Conservation (phyloP, 2,797 vertebrate species). For the Remorina albescens region DNA sequence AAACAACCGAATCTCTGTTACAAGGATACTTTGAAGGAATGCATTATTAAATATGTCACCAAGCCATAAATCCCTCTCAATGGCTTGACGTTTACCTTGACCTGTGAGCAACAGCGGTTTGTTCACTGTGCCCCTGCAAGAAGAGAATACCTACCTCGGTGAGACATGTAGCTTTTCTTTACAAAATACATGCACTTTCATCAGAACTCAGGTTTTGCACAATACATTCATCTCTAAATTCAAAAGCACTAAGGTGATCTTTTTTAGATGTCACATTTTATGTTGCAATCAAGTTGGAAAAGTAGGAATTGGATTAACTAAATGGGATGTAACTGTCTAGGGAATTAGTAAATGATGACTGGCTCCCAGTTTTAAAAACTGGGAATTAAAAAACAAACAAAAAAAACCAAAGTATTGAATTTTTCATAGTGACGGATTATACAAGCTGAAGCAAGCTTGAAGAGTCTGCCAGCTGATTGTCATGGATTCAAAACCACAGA, state of each 20-base stretch:
- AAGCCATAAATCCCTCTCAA: conserved; percentile 59
- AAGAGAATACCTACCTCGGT: conserved; percentile 7
- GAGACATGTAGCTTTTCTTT: background rate
- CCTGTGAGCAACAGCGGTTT: conserved; percentile 45
- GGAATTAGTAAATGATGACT: no score
- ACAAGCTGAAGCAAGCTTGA: conserved; percentile 1
- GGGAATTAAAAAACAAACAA: no score
- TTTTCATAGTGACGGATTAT: conserved; percentile 29
- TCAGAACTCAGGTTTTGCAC: background rate
- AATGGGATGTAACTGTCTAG: no score
- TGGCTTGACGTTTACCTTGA: conserved; percentile 66
- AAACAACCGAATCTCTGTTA: conserved; percentile 41
- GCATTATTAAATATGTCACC: conserved; percentile 59
- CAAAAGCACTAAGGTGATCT: conserved; percentile 3
- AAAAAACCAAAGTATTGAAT: conserved; percentile 9
- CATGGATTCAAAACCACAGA: background rate
- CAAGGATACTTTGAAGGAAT: conserved; percentile 55
- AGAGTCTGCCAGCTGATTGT: conserved; percentile 5
- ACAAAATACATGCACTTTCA: background rate
- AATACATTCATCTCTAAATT: background rate
- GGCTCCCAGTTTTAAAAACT: no score
- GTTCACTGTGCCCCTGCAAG: conserved; percentile 23
- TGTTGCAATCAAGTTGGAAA: conserved; percentile 19
- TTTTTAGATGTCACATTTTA: conserved; percentile 10
- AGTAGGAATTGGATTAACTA: conserved; percentile 10